These are phyloP conservation scores for Hetaerina titia DNA, from an alignment of 2,888 invertebrate genomes.

Conservation along the genomic window DNA sequence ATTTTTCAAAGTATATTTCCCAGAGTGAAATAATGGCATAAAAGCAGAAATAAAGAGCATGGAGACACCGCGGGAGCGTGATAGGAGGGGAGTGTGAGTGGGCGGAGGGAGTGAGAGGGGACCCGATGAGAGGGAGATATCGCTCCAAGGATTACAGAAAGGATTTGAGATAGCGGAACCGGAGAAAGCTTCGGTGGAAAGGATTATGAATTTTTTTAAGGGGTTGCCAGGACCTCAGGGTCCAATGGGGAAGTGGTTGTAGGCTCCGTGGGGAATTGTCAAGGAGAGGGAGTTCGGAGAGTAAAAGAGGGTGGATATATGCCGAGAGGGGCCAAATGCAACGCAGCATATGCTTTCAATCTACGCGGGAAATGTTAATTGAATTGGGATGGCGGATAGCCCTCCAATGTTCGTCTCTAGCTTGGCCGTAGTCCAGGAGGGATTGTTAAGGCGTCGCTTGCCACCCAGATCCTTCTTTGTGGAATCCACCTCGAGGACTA, in stretches of 20 bases:
- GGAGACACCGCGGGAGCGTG: neutral
- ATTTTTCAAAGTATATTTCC: no score
- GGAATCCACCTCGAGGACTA: neutral
- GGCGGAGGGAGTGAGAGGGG: neutral
- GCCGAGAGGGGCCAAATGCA: neutral
- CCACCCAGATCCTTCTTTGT: neutral
- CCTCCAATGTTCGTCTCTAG: neutral
- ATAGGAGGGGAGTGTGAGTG: neutral
- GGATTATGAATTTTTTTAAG: constrained; percentile 2
- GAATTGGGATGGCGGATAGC: neutral
- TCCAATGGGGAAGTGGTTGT: neutral
- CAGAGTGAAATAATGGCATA: no score
- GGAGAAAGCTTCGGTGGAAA: constrained; percentile 18
- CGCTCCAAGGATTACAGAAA: constrained; percentile 3
- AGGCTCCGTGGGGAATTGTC: neutral
- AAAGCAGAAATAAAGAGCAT: neutral
- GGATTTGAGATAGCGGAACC: constrained; percentile 30
- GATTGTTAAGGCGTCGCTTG: constrained; percentile 21
- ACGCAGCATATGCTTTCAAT: neutral
- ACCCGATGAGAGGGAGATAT: neutral
- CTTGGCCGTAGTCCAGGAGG: constrained; percentile 35
- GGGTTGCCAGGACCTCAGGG: neutral
- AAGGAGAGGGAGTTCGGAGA: neutral
- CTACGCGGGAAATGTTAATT: no score
- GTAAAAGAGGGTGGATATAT: neutral